Evolutionary conservation across 2,113 vertebrate species (phyloP).

Genomic region (Tylochromis polylepis): DNA sequence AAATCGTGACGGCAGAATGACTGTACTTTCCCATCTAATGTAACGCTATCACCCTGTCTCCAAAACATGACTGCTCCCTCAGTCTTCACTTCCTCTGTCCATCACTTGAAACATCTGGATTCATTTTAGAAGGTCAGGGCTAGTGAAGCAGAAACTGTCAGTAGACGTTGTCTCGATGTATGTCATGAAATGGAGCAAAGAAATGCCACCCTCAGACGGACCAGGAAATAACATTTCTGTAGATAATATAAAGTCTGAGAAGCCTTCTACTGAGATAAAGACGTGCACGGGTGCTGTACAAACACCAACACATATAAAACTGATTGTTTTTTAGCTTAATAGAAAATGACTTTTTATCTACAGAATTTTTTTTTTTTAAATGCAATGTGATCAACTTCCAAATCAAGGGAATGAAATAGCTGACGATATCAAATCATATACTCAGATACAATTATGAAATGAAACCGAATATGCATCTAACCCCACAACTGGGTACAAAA

Average conservation of each 20-base stretch:
- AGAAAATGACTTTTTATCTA: not conserved
- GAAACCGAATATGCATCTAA: not conserved
- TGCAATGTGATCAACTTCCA: not conserved
- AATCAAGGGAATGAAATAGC: not conserved
- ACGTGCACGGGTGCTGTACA: not conserved
- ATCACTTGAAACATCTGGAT: conserved; percentile 67
- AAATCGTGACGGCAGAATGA: conserved; percentile 29
- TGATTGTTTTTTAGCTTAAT: not conserved
- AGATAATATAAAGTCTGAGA: conserved; percentile 39
- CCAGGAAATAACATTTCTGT: conserved; percentile 55
- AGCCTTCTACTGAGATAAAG: conserved; percentile 17
- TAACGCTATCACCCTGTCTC: conserved; percentile 25
- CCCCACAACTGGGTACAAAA: not conserved
- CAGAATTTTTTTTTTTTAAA: not conserved
- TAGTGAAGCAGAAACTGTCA: conserved; percentile 51
- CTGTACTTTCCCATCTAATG: conserved; percentile 13
- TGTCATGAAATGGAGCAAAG: conserved; percentile 53
- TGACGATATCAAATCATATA: not conserved
- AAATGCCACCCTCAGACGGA: conserved; percentile 62
- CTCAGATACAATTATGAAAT: not conserved
- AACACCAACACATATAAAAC: not conserved
- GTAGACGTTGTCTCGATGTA: conserved; percentile 49
- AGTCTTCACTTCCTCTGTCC: conserved; percentile 39
- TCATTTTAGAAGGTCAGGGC: conserved; percentile 60
- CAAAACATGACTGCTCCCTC: conserved; percentile 5